Evolutionary conservation across 2,888 invertebrate species (phyloP).

Genomic region (Pocota personata): DNA sequence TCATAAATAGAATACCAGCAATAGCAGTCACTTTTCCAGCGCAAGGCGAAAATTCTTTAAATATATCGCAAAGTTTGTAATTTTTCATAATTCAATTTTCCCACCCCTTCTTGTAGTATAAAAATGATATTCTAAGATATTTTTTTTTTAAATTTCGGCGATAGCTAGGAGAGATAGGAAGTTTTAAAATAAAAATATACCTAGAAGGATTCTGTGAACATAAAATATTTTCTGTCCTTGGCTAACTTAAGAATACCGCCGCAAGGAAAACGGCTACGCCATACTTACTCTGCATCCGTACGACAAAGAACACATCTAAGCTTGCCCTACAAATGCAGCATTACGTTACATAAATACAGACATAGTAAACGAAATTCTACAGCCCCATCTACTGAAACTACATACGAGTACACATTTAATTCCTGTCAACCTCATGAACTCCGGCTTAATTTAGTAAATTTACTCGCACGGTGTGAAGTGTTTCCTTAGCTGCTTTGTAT

Average conservation of each 20-base stretch:
- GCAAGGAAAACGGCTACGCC: slow-evolving; percentile 6
- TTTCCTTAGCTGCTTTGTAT: slow-evolving; percentile 58
- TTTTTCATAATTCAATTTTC: neutral
- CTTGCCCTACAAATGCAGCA: neutral
- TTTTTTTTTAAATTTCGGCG: neutral
- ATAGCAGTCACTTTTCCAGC: neutral
- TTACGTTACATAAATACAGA: neutral
- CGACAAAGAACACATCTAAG: neutral
- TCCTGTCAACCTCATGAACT: slow-evolving; percentile 69
- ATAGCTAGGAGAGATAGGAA: neutral
- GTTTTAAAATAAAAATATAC: slow-evolving; percentile 11
- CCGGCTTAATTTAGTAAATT: slow-evolving; percentile 67
- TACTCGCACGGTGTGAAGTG: slow-evolving; percentile 62
- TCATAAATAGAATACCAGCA: neutral
- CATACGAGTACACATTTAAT: slow-evolving; percentile 46
- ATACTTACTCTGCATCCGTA: slow-evolving; percentile 4
- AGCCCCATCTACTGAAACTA: slow-evolving; percentile 4
- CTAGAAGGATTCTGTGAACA: slow-evolving; percentile 17
- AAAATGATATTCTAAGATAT: neutral
- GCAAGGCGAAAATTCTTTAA: neutral
- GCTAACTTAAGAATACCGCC: slow-evolving; percentile 11
- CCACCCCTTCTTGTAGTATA: neutral
- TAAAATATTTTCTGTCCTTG: slow-evolving; percentile 33
- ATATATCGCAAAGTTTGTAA: neutral
- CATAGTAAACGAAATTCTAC: neutral